phyloP scores from a whole-genome alignment of 1,140 invertebrate species.

The Drosophila nigrodunni region DNA sequence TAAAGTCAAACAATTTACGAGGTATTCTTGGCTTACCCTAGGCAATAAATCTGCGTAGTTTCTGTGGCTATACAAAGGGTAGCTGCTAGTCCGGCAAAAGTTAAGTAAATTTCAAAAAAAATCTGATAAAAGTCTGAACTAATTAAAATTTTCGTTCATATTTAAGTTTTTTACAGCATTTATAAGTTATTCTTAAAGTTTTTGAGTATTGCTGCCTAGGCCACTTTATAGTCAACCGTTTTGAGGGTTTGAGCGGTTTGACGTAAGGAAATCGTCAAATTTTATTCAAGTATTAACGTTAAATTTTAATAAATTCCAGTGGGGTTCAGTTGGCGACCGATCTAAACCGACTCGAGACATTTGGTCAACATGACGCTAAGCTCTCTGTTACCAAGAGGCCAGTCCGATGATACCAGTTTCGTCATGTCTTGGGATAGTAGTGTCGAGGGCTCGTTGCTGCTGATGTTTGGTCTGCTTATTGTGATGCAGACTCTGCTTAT shows the following conservation, averaged over 20 bases:
- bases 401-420: background rate
- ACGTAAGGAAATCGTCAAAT: background rate
- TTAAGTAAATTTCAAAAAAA: too few species aligned
- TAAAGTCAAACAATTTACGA: constrained; percentile 14
- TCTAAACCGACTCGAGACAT: background rate
- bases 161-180: too few species aligned
- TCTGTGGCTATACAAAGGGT: background rate
- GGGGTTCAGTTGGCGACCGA: constrained; percentile 8
- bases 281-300: background rate
- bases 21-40: background rate
- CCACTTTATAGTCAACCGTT: background rate
- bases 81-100: background rate
- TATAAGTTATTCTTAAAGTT: too few species aligned
- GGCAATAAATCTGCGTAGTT: background rate
- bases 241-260: background rate
- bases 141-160: too few species aligned
- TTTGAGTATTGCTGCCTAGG: too few species aligned
- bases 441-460: constrained; percentile 34
- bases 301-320: constrained; percentile 30
- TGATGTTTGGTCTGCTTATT: constrained; percentile 35
- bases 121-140: too few species aligned
- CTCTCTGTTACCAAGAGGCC: background rate
- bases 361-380: background rate
- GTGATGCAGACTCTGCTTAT: constrained; percentile 47
- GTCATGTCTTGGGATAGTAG: constrained; percentile 19